Conservation (phyloP, 2,113 vertebrate species). For the Formicarius rufipectus region DNA sequence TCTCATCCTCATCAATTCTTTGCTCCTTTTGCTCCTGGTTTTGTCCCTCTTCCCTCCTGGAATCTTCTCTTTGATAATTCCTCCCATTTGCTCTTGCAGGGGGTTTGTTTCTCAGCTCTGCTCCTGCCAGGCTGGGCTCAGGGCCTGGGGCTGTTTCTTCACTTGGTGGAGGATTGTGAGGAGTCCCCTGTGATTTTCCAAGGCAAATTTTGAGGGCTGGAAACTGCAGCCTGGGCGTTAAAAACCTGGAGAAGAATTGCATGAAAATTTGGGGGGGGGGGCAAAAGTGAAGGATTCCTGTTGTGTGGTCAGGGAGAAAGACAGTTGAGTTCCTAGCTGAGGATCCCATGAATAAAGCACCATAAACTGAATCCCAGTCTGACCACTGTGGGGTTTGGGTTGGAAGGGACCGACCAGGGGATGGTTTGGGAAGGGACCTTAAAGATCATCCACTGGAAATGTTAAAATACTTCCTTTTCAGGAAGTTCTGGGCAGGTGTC, state of each 20-base stretch:
- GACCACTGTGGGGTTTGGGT: background rate
- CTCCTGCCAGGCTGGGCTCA: background rate
- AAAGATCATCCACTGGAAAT: background rate
- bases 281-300: background rate
- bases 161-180: background rate
- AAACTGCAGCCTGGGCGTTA: background rate
- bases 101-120: background rate
- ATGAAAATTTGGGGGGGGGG: background rate
- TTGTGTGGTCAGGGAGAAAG: background rate
- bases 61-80: background rate
- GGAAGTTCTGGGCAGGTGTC: background rate
- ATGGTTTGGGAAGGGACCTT: background rate
- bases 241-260: background rate
- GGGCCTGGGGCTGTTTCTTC: background rate
- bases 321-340: background rate
- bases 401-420: accelerated
- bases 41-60: background rate
- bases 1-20: background rate
- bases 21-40: background rate
- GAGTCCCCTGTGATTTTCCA: background rate
- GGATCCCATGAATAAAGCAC: background rate
- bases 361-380: background rate
- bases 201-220: background rate
- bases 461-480: background rate
- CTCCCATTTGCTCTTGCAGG: background rate